These are phyloP conservation scores for Calyptomena viridis DNA, from an alignment of 2,113 vertebrate genomes.

Conservation along the genomic window DNA sequence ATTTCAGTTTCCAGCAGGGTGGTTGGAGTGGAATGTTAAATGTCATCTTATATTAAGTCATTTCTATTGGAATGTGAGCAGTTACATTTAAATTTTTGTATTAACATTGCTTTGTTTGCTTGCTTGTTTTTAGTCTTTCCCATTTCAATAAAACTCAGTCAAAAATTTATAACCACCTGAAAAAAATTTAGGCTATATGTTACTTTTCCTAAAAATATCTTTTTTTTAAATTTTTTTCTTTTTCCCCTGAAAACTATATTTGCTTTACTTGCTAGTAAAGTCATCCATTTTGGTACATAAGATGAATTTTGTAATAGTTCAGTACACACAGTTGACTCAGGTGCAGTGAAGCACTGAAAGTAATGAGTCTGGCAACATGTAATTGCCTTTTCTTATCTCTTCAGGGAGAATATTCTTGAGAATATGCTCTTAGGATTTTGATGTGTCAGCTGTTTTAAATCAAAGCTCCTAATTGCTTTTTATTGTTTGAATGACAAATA, in stretches of 20 bases:
- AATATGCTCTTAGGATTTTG: background rate
- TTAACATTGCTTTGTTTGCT: background rate
- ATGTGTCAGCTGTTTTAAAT: slow-evolving; percentile 45
- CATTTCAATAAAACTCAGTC: background rate
- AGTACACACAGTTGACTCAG: background rate
- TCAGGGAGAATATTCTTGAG: background rate
- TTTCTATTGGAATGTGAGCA: background rate
- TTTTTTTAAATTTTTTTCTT: too few species aligned
- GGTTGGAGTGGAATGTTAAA: too few species aligned
- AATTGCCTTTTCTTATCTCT: background rate
- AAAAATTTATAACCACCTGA: background rate
- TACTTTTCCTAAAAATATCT: background rate
- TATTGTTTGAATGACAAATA: slow-evolving; percentile 28
- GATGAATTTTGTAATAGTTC: background rate
- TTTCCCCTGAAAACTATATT: background rate
- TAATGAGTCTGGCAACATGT: background rate
- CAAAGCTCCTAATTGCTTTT: slow-evolving; percentile 14
- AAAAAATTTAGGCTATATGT: background rate
- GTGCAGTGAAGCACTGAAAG: background rate
- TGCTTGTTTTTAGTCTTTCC: background rate
- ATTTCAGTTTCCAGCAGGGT: background rate
- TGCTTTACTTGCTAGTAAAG: background rate
- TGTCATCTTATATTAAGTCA: background rate
- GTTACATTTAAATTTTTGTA: background rate
- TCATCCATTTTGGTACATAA: background rate